phyloP scores from a whole-genome alignment of 2,113 vertebrate genomes.

The Anolis carolinensis region DNA sequence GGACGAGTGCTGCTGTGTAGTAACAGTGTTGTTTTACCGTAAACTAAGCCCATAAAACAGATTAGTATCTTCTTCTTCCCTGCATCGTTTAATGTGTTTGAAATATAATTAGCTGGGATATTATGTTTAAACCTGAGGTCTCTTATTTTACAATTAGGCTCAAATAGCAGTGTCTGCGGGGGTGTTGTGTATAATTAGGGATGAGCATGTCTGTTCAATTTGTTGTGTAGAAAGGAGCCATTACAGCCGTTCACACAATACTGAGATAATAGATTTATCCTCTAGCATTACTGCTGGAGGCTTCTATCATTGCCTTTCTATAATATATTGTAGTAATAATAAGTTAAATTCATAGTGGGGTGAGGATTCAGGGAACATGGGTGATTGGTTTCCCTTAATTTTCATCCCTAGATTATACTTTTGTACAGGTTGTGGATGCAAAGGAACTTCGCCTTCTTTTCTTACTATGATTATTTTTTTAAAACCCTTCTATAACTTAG shows the following conservation, averaged over 20 bases:
- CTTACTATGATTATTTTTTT: conserved; percentile 6
- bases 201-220: conserved; percentile 64
- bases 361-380: conserved; percentile 1
- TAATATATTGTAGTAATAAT: conserved; percentile 67
- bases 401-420: conserved; percentile 44
- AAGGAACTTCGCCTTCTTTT: conserved; percentile 36
- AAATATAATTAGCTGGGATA: conserved; percentile 62
- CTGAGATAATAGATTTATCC: conserved; percentile 63
- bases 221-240: conserved; percentile 60
- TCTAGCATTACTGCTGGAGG: conserved; percentile 69
- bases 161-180: conserved; percentile 48
- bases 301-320: conserved; percentile 57
- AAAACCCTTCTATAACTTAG: conserved; percentile 2
- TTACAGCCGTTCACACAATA: conserved; percentile 60
- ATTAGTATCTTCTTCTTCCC: conserved; percentile 41
- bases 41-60: conserved; percentile 57
- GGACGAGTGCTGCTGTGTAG: neutral
- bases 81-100: conserved; percentile 46
- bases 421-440: conserved; percentile 44
- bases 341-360: conserved; percentile 70
- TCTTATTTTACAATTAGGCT: conserved; percentile 67
- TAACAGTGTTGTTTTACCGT: conserved; percentile 47
- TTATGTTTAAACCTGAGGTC: conserved; percentile 56
- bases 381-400: conserved; percentile 29
- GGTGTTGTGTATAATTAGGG: conserved; percentile 59